These are phyloP conservation scores for Acanthisitta chloris DNA, from an alignment of 2,113 vertebrate species.

Conservation along the genomic window DNA sequence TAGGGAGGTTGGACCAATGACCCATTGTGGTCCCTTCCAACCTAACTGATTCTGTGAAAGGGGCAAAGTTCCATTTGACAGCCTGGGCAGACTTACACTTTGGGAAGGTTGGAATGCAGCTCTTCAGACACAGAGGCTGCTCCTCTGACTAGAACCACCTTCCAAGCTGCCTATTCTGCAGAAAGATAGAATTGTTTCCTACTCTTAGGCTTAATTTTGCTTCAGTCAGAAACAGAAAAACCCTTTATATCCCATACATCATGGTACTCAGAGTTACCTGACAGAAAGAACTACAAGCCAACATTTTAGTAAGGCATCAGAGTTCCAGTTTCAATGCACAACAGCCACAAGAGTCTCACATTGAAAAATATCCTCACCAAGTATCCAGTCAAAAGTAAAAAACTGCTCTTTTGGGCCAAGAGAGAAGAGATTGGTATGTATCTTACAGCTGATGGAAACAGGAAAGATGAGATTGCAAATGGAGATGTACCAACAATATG, in stretches of 20 bases:
- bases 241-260: neutral
- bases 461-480: neutral
- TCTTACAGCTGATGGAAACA: neutral
- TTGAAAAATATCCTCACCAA: neutral
- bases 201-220: neutral
- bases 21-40: too few species aligned
- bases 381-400: neutral
- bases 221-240: neutral
- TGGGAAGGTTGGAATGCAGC: neutral
- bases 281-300: neutral
- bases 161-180: neutral
- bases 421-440: neutral
- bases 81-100: neutral
- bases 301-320: neutral
- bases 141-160: neutral
- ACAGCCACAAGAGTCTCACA: neutral
- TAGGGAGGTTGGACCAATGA: too few species aligned
- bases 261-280: neutral
- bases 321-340: neutral
- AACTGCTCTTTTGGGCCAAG: neutral
- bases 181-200: neutral
- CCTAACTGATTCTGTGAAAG: too few species aligned
- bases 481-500: accelerated
- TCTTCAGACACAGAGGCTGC: neutral
- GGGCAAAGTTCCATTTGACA: neutral